These are phyloP conservation scores for Sarcophaga bullata DNA, from an alignment of 1,140 invertebrate genomes.

Conservation along the genomic window DNA sequence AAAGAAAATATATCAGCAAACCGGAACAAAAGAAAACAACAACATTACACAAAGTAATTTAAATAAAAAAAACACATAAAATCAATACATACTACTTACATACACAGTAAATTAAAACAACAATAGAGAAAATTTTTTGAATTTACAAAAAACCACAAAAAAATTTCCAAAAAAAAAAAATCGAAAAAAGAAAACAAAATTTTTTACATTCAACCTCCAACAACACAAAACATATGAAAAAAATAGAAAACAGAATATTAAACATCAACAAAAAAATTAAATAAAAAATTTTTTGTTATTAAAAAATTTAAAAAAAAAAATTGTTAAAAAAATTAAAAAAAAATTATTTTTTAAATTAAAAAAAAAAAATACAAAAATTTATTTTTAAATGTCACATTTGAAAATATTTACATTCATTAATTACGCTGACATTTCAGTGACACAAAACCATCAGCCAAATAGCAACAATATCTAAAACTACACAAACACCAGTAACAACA, in stretches of 20 bases:
- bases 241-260: background rate
- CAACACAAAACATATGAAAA: background rate
- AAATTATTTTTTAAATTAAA: constrained; percentile 8
- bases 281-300: background rate
- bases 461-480: background rate
- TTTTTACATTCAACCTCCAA: too few species aligned
- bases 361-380: background rate
- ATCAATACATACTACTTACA: too few species aligned
- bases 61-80: background rate
- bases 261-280: background rate
- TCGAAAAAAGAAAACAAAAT: too few species aligned
- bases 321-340: background rate
- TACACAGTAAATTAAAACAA: too few species aligned
- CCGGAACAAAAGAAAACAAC: background rate
- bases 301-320: background rate
- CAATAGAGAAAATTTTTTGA: too few species aligned
- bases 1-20: background rate
- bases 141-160: too few species aligned
- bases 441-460: constrained; percentile 5
- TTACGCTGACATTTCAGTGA: background rate
- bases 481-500: too few species aligned
- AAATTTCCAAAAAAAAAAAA: too few species aligned
- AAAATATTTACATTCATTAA: background rate
- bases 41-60: background rate
- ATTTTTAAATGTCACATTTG: background rate